Evolutionary conservation across 2,113 vertebrate species (phyloP), one percentile per base, ranked within the genome.

Genomic region (Sus scrofa): DNA sequence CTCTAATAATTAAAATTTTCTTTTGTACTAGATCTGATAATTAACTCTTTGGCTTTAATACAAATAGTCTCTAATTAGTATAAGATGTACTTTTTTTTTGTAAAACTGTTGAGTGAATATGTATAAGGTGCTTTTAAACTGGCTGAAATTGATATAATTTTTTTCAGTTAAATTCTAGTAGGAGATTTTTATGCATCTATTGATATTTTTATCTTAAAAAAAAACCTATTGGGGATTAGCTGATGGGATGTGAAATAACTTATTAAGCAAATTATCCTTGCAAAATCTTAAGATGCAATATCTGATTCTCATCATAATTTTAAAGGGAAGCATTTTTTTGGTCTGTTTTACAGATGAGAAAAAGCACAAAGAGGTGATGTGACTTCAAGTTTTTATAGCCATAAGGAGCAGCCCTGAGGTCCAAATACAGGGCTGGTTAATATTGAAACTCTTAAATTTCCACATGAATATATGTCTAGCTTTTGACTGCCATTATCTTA

Each of bases 341-440:
- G 26, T 52, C 24, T 62, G 19, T 71, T 77, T 91, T 65, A 65
- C 13, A 93, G 16, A 37, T 58, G 1, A 89, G 60, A 0, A 0
- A 27, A 18, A 44, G 5, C 24, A 16, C 14, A 50, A 67, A 82
- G 18, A 73, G 5, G 7, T 39, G 5, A 52, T 39, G 7, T 18
- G 30, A 18, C 0, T 60, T 71, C 15, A 81, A 19, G 2, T 96
- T 96, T 97, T 86, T 77, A 92, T n/a, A 93, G 86, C 12, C 63
- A 12, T 44, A 89, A 52, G 50, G 85, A 82, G 0, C 84, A 93
- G 19, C 0, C 0, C 44, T 94, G 60, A 96, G 52, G 15, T 12
- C 32, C 15, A 84, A 58, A 74, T 1, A 2, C 6, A 30, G 7
- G 20, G 60, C 26, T 54, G 18, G 16, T 34, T 27, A 44, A 67